Conservation (phyloP, 2,797 vertebrate species). For the Lophotriccus pileatus region DNA sequence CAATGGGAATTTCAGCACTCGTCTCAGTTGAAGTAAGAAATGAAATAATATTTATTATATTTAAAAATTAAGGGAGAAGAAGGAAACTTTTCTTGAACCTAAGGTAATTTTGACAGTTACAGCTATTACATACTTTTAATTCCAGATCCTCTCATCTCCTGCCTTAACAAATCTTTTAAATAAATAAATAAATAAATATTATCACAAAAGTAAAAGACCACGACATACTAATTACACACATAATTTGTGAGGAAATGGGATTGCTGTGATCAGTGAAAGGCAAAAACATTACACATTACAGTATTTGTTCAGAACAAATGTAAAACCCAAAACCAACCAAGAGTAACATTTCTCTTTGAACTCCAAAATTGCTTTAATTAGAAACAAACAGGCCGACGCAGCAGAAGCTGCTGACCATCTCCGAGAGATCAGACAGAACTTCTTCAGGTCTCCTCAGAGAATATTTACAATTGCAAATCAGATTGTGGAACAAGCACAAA, state of each 20-base stretch:
- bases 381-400: background rate
- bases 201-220: background rate
- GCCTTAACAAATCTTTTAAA: background rate
- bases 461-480: background rate
- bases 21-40: background rate
- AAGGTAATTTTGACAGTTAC: background rate
- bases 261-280: background rate
- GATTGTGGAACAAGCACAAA: background rate
- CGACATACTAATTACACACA: background rate
- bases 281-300: background rate
- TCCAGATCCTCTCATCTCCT: background rate
- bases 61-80: background rate
- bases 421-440: background rate
- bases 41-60: background rate
- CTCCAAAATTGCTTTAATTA: background rate
- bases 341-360: background rate
- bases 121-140: background rate
- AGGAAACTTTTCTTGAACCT: background rate
- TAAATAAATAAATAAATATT: background rate
- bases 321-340: background rate
- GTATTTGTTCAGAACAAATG: background rate
- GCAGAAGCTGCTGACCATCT: background rate
- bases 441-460: background rate
- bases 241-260: constrained; percentile 4
- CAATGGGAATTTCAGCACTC: background rate